phyloP scores from a whole-genome alignment of 2,113 vertebrate species.

The Ancistrus triradiatus region DNA sequence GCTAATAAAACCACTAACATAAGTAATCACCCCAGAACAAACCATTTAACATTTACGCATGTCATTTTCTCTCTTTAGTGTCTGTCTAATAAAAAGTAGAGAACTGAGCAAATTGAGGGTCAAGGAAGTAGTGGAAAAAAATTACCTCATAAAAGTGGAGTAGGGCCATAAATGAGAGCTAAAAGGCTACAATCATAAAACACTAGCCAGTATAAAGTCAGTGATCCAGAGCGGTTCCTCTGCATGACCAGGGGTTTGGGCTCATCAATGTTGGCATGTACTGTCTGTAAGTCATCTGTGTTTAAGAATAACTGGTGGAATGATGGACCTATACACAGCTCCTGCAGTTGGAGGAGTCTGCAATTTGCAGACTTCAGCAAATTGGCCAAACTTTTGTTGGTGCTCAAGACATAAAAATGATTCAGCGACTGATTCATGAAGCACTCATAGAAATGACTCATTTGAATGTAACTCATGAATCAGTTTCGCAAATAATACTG shows the following conservation, averaged over 20 bases:
- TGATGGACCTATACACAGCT: no score
- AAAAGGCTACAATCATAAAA: conserved; percentile 22
- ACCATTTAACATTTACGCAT: not conserved
- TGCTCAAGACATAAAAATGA: no score
- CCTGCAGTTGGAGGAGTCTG: no score
- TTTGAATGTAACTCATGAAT: no score
- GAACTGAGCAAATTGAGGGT: not conserved
- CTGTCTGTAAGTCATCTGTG: no score
- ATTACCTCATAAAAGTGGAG: conserved; percentile 18
- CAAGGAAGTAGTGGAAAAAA: conserved; percentile 6
- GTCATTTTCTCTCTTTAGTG: not conserved
- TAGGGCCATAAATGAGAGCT: conserved; percentile 8
- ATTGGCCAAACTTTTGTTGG: no score
- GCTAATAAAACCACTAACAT: not conserved
- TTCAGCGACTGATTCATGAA: no score
- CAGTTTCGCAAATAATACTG: no score
- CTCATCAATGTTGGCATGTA: conserved; percentile 16
- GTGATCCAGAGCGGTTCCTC: conserved; percentile 28
- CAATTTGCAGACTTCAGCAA: no score
- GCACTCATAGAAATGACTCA: no score
- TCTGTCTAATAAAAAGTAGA: not conserved
- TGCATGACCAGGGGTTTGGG: conserved; percentile 22
- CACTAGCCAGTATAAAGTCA: conserved; percentile 11
- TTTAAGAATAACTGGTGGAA: no score
- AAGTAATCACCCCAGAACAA: not conserved